Evolutionary conservation across 2,113 vertebrate species (phyloP).

Genomic region (Corythornis cristatus): DNA sequence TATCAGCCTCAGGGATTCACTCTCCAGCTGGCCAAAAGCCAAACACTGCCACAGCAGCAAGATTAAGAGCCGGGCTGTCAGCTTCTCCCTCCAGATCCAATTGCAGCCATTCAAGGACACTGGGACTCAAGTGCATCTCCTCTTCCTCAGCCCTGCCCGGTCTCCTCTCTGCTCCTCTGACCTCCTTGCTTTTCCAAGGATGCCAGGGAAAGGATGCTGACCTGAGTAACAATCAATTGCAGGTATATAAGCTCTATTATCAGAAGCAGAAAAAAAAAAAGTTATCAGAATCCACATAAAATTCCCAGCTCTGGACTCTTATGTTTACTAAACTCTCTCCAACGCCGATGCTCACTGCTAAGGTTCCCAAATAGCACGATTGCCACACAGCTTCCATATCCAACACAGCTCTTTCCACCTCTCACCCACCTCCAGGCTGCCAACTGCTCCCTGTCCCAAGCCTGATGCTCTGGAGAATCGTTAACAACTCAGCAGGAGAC

Average conservation of each 20-base stretch:
- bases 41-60: not conserved
- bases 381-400: not conserved
- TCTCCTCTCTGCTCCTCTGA: not conserved
- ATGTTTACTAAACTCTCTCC: not conserved
- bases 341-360: not conserved
- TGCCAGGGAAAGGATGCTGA: not conserved
- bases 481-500: not conserved
- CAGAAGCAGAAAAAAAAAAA: not conserved
- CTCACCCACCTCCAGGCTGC: not conserved
- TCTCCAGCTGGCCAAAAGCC: conserved; percentile 38
- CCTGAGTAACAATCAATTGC: not conserved
- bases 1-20: not conserved
- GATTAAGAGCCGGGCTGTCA: conserved; percentile 38
- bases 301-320: not conserved
- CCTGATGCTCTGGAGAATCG: not conserved
- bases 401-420: not conserved
- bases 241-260: not conserved
- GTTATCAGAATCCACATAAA: not conserved
- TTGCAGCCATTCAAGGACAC: conserved; percentile 53
- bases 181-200: not conserved
- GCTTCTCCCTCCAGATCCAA: conserved; percentile 15
- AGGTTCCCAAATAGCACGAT: not conserved
- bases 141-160: not conserved
- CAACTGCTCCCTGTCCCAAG: not conserved
- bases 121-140: not conserved